Conservation (phyloP, 2,113 vertebrate species). For the Melanocharis versteri region DNA sequence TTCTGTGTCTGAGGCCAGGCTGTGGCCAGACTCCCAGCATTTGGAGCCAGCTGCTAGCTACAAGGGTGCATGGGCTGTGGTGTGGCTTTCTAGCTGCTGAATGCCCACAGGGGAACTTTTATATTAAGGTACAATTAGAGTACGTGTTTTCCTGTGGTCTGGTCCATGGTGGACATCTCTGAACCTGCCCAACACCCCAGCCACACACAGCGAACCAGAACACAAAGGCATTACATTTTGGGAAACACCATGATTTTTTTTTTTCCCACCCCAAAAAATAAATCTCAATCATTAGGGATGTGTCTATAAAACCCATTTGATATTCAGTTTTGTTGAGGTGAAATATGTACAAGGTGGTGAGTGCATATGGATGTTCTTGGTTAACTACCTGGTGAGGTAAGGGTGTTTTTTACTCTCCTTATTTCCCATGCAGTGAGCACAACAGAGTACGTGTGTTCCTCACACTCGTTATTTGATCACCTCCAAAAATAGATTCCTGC, state of each 20-base stretch:
- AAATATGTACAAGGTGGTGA: background rate
- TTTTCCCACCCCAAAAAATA: background rate
- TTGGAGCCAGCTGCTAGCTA: background rate
- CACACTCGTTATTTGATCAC: background rate
- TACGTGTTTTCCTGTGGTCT: background rate
- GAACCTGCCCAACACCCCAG: background rate
- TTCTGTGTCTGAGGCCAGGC: background rate
- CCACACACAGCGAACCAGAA: accelerated
- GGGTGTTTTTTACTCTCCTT: background rate
- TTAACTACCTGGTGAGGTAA: background rate
- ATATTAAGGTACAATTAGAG: background rate
- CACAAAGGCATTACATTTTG: accelerated
- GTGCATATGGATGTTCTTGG: background rate
- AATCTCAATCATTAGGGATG: background rate
- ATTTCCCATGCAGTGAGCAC: background rate
- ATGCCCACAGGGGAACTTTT: background rate
- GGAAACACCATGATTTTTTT: background rate
- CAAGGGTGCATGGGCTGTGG: accelerated
- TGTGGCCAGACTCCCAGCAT: background rate
- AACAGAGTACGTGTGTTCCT: background rate
- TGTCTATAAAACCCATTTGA: background rate
- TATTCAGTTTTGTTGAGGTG: background rate
- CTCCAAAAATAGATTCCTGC: background rate
- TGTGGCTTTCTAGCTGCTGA: background rate
- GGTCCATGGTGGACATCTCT: accelerated